Base-by-base conservation (phyloP, 2,888 invertebrate species). In the Drosophila peninsularis region DNA sequence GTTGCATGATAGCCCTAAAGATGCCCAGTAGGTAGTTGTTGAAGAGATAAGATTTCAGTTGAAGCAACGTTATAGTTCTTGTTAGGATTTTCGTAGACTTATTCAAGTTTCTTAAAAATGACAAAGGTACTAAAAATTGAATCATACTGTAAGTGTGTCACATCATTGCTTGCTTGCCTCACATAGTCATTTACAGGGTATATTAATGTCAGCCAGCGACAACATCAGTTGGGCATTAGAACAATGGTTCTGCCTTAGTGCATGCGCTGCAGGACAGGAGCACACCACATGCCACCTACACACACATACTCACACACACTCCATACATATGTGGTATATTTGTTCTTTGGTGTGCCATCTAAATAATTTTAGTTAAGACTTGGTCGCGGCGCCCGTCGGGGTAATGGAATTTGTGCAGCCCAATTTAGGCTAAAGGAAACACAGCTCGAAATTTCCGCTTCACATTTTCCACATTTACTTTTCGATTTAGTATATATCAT, bases 231-330 rank as follows among this genome's bases (percentile, higher is more conserved):
- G 76, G 62, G 70, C 76, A 62, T 72, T 72, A 70, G 56, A 80
- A 82, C 84, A 82, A 86, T 83, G 86, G 62, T 52, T 65, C 54
- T 69, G 66, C 56, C 64, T 70, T 70, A 64, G 61, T 82, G 73
- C 80, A 73, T 53, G 57, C 45, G 71, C 74, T 65, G 62, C 74
- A 70, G 82, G 71, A 79, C 62, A 65, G 14, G 34, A 41, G 54
- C 42, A 55, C 34, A 39, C 47, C 66, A 62, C 45, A 61, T 39
- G 45, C 27, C 30, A 54, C 27, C 32, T 37, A 36, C 21, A 41
- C 53, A 56, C 49, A 32, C 56, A 10, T 17, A 13, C 27, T 9
- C 27, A n/a, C 27, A n/a, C 19, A 17, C 53, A 32, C 19, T 19
- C 13, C 32, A 30, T 37, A 30, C 52, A 49, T 47, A 37, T 53